Conservation (phyloP, 2,888 invertebrate genomes). For the Drosophila limbata region DNA sequence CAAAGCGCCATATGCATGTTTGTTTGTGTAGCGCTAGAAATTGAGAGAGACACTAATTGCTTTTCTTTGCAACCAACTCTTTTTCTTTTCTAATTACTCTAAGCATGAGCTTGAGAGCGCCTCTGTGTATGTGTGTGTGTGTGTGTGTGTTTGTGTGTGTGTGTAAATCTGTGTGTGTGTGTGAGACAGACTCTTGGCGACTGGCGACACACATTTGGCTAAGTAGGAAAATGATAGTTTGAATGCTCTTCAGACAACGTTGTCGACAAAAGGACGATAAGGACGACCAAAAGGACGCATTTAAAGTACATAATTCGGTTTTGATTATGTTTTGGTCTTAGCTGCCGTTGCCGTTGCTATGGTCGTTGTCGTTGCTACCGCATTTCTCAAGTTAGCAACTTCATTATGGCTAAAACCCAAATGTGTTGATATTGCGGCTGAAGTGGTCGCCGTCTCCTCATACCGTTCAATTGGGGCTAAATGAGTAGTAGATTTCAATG, state of each 20-base stretch:
- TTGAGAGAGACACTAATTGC: slow-evolving; percentile 82
- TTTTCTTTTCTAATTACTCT: slow-evolving; percentile 79
- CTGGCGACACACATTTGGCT: slow-evolving; percentile 79
- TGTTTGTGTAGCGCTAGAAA: slow-evolving; percentile 68
- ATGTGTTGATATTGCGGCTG: slow-evolving; percentile 79
- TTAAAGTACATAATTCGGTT: slow-evolving; percentile 82
- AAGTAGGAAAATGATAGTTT: slow-evolving; percentile 80
- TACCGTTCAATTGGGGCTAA: slow-evolving; percentile 38
- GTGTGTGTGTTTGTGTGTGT: slow-evolving; percentile 8
- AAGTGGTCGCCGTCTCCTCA: slow-evolving; percentile 44
- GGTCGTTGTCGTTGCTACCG: slow-evolving; percentile 34
- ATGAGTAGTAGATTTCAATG: slow-evolving; percentile 66
- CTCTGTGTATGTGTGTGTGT: slow-evolving; percentile 17
- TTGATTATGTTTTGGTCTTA: slow-evolving; percentile 77
- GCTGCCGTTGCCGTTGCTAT: slow-evolving; percentile 9
- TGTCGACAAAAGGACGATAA: slow-evolving; percentile 59
- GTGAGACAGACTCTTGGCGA: slow-evolving; percentile 70
- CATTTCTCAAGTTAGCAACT: slow-evolving; percentile 76
- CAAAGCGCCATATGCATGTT: slow-evolving; percentile 50
- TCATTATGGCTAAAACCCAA: slow-evolving; percentile 80
- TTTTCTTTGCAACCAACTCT: slow-evolving; percentile 76
- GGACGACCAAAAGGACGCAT: slow-evolving; percentile 72
- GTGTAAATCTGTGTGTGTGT: slow-evolving; percentile 14
- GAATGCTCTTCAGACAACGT: slow-evolving; percentile 67
- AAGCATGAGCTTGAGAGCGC: slow-evolving; percentile 51